Evolutionary conservation across 2,113 vertebrate genomes (phyloP), one percentile per base, ranked within the genome.

Genomic region (Urocynchramus pylzowi): DNA sequence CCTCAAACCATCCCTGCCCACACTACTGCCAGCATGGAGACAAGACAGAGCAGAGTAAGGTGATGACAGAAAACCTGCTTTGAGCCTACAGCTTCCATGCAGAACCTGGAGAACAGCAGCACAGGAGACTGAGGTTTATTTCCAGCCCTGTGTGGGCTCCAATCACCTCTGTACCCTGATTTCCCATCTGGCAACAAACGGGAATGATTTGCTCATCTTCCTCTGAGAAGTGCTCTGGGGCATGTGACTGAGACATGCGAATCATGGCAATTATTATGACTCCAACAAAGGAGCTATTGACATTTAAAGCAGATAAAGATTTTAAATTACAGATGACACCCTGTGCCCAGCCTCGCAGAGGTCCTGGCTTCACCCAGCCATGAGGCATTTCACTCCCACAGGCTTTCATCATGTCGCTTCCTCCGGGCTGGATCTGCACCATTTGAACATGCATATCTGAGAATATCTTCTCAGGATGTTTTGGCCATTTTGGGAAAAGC

Each of bases 221-320:
- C 64, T 85, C 63, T 63, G 61, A 22, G 8, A 69, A 85, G 59
- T 3, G 33, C 71, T 85, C 39, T 56, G 74, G 82, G 95, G 82
- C 0, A 8, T 95, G 92, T 70, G 75, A 84, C 47, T 7, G 84
- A 95, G 90, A 96, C 92, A 94, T 74, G 93, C 54, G 79, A 92
- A 96, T 95, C 68, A 70, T 0, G 1, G 54, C 86, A 93, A 90
- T 95, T 94, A 88, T 17, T 70, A 47, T 67, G 84, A 57, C 95
- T 83, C 79, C 71, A 95, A 93, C 90, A 97, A 95, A 92, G 85
- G 68, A 70, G 45, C 68, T 63, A 73, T 86, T 96, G 84, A 90
- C 85, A 93, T 91, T 91, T 77, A 91, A 65, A 94, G 75, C 21
- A 93, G 95, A 91, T 88, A 87, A 94, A 82, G 59, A 45, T 57